A percentile compares a stretch with the other conserved stretches of the same genome.
phyloP scores from a whole-genome alignment of 2,113 vertebrate species.

The Datnioides undecimradiatus region DNA sequence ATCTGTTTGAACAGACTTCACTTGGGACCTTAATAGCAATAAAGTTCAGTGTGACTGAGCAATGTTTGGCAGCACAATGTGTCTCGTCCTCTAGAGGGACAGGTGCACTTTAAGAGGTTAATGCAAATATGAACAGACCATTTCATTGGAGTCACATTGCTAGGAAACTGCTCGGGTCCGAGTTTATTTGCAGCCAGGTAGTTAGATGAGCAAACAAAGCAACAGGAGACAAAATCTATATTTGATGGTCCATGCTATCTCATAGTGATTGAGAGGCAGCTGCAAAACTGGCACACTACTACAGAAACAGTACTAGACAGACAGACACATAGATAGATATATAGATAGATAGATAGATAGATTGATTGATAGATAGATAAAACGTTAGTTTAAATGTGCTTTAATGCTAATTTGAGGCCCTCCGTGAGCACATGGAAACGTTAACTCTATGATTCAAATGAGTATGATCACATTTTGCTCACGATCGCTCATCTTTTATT shows the following conservation, averaged over 20 bases:
- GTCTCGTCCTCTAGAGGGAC: background rate
- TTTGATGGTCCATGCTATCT: background rate
- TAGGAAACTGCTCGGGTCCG: background rate
- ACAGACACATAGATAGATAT: no score
- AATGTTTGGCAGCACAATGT: background rate
- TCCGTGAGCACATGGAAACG: background rate
- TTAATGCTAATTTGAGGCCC: background rate
- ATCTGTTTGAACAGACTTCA: background rate
- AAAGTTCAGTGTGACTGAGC: background rate
- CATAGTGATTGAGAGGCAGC: background rate
- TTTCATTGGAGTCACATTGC: background rate
- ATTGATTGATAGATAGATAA: background rate
- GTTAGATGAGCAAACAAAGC: background rate
- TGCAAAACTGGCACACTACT: no score
- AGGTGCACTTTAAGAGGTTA: background rate
- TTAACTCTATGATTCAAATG: background rate
- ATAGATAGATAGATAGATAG: constrained; percentile 1
- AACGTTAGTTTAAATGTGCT: background rate
- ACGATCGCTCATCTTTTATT: background rate
- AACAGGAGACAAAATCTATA: background rate
- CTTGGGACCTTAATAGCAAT: background rate
- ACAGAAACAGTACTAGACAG: no score
- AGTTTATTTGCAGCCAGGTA: background rate
- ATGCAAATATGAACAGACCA: constrained; percentile 1
- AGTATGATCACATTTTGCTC: background rate